phyloP scores from a whole-genome alignment of 2,113 vertebrate species.

The Salvator merianae region DNA sequence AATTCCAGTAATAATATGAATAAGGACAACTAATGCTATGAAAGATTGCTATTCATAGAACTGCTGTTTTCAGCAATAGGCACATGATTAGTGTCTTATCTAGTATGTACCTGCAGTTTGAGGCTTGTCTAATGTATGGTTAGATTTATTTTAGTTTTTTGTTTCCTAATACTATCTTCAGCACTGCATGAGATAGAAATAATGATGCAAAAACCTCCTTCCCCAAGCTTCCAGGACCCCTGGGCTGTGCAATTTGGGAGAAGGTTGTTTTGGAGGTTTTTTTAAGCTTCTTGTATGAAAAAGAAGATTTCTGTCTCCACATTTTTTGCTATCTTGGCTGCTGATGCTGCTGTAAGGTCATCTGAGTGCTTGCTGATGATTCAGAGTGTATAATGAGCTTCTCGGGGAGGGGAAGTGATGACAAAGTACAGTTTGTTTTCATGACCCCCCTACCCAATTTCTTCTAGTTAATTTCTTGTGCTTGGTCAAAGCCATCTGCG shows the following conservation, averaged over 20 bases:
- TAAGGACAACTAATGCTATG: neutral
- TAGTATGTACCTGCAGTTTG: neutral
- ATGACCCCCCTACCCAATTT: neutral
- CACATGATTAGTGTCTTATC: neutral
- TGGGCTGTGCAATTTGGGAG: slow-evolving; percentile 12
- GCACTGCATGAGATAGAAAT: slow-evolving; percentile 3
- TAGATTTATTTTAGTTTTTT: neutral
- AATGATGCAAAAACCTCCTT: neutral
- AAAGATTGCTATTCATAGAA: neutral
- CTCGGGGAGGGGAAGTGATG: slow-evolving; percentile 9
- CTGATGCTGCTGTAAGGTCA: neutral
- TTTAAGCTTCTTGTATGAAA: neutral
- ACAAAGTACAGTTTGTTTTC: slow-evolving; percentile 56
- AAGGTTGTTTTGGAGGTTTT: neutral
- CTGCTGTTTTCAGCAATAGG: neutral
- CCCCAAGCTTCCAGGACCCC: neutral
- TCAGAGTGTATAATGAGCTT: slow-evolving; percentile 27
- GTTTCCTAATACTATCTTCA: slow-evolving; percentile 22
- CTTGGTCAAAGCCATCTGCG: neutral
- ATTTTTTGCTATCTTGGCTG: neutral
- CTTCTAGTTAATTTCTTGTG: slow-evolving; percentile 29
- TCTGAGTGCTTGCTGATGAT: slow-evolving; percentile 37
- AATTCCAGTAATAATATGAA: too few relatives aligned
- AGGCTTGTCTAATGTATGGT: neutral
- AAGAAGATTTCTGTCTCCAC: slow-evolving; percentile 2